A percentile compares a stretch with the other conserved stretches of the same genome.
Conservation (phyloP, 2,113 vertebrate species). For the Mustela lutreola region DNA sequence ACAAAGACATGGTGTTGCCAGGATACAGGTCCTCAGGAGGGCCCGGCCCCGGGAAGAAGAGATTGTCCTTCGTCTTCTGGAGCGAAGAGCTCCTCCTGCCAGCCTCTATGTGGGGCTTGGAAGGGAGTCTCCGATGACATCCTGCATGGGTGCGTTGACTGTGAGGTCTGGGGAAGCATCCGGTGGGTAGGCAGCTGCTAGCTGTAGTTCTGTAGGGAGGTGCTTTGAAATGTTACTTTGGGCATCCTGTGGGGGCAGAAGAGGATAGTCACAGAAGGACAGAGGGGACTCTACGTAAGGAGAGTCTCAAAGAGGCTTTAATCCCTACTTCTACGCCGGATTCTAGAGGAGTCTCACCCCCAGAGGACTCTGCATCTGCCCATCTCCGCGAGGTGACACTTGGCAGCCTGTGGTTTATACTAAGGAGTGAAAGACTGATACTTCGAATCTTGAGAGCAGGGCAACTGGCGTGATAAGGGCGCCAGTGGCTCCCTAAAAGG, state of each 20-base stretch:
- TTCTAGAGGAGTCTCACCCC: background rate
- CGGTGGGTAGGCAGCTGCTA: no score
- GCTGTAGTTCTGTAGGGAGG: background rate
- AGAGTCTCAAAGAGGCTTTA: background rate
- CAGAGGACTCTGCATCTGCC: background rate
- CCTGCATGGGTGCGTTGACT: background rate
- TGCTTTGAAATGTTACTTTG: background rate
- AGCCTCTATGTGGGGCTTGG: background rate
- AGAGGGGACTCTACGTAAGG: background rate
- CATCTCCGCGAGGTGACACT: fast-evolving
- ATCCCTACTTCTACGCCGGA: background rate
- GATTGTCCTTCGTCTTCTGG: background rate
- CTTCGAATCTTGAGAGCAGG: background rate
- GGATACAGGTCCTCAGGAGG: background rate
- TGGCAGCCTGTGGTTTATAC: background rate
- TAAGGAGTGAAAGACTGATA: background rate
- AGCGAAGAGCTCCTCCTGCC: background rate
- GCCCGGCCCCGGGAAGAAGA: background rate
- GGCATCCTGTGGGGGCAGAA: background rate
- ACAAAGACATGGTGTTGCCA: background rate
- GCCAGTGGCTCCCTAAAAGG: background rate
- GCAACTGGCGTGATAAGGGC: background rate
- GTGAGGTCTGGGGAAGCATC: background rate
- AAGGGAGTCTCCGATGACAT: background rate
- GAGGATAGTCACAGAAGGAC: background rate